Evolutionary conservation across 1,140 invertebrate species (phyloP), one percentile per base, ranked within the genome.

Genomic region (Drosophila subpulchrella): DNA sequence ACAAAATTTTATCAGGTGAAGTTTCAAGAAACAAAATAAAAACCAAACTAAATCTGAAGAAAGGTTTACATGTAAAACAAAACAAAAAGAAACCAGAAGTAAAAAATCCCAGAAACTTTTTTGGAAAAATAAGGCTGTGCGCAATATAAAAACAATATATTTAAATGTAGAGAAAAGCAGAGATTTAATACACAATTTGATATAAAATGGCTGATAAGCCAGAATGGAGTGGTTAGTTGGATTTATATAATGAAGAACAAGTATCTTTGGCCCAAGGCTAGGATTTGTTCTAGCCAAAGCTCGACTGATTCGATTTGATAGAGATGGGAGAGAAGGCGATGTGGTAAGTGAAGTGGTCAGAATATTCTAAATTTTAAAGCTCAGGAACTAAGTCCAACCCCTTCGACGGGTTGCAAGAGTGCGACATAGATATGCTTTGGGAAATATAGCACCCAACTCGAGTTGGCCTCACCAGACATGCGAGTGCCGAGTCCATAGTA

Each of bases 1-100:
- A 88, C 83, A 88, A 88, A 88, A 76, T 79, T 73, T 88, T 76
- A 88, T 88, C 83, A 88, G 83, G 83, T 85, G 75, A 67, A 58
- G 66, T 86, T 77, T 81, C 50, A 72, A 58, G 48, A 48, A 79
- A 62, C 13, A 70, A 59, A 48, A 46, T 32, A 47, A 12, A 41
- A 63, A 36, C 8, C 27, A 44, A 59, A 61, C 30, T 48, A 77
- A 46, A 60, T 53, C 32, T 55, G 32, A 67, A 68, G 51, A 73
- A 66, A 17, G 79, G 73, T 74, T 81, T 77, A 74, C 38, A 81
- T 36, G 30, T 53, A 65, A 59, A 30, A 27, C 55, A 48, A 44
- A 56, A 48, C 38, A 44, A 30, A 71, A 51, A 39, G 12, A 32
- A 63, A 59, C 46, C 15, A 53, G 67, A 54, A 44, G 39, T n/a